These are phyloP conservation scores for Teleopsis dalmanni DNA, from an alignment of 1,140 invertebrate species.

Conservation along the genomic window DNA sequence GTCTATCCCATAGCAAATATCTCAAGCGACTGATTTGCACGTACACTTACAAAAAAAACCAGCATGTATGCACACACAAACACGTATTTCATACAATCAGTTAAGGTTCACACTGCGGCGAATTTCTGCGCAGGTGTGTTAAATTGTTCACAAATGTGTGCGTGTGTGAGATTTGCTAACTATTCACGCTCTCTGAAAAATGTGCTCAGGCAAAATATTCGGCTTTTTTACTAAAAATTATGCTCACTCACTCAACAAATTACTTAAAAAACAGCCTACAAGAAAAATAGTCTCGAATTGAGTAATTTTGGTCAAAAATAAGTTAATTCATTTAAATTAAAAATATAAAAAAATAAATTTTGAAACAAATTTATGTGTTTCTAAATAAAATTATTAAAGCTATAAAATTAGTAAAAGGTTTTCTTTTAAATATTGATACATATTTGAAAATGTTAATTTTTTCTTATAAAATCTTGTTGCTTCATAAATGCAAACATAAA, in stretches of 20 bases:
- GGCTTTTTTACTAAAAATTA: neutral
- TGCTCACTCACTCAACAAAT: neutral
- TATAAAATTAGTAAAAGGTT: too few species aligned
- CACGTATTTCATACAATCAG: neutral
- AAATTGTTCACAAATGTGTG: neutral
- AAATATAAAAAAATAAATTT: too few species aligned
- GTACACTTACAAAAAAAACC: neutral
- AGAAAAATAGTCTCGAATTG: too few species aligned
- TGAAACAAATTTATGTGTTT: too few species aligned
- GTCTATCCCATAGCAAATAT: conserved; percentile 10
- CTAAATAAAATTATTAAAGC: too few species aligned
- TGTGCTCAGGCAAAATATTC: neutral
- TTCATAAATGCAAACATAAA: neutral
- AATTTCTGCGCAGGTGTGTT: neutral
- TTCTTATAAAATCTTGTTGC: neutral
- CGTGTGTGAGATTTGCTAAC: neutral
- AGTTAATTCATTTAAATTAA: too few species aligned
- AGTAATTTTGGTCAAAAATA: too few species aligned
- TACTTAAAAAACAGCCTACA: too few species aligned
- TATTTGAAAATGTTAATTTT: neutral
- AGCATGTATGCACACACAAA: neutral
- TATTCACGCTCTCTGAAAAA: neutral
- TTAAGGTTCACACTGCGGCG: neutral
- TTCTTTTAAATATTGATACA: neutral
- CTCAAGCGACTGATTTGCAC: conserved; percentile 13